Conservation (phyloP, 1,140 invertebrate genomes). For the Mylabris phalerata region DNA sequence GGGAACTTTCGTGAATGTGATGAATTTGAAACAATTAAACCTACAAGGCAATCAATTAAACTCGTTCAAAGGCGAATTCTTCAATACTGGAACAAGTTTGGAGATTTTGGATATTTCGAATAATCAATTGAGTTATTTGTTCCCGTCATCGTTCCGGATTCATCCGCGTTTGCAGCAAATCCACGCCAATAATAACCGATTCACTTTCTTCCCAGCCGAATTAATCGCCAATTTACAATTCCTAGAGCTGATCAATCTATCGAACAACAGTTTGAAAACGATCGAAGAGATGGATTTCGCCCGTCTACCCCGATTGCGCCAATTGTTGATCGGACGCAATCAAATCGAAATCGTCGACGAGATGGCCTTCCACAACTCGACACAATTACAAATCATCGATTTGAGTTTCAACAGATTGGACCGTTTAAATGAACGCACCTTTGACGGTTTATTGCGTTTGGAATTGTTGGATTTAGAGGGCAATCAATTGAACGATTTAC, state of each 20-base stretch:
- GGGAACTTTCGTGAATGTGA: slow-evolving; percentile 58
- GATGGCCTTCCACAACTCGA: slow-evolving; percentile 84
- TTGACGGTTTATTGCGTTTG: slow-evolving; percentile 72
- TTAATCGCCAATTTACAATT: slow-evolving; percentile 67
- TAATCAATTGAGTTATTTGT: slow-evolving; percentile 71
- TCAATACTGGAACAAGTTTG: slow-evolving; percentile 62
- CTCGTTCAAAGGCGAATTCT: slow-evolving; percentile 73
- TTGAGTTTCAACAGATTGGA: slow-evolving; percentile 66
- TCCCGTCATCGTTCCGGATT: slow-evolving; percentile 74
- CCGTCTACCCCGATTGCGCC: slow-evolving; percentile 62
- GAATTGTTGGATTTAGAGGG: slow-evolving; percentile 66
- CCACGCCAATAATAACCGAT: slow-evolving; percentile 63
- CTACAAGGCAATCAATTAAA: slow-evolving; percentile 64
- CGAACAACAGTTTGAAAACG: slow-evolving; percentile 64
- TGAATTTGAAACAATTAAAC: slow-evolving; percentile 60
- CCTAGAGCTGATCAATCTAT: slow-evolving; percentile 67
- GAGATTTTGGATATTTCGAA: slow-evolving; percentile 66
- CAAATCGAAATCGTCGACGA: slow-evolving; percentile 72
- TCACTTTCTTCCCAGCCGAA: slow-evolving; percentile 76
- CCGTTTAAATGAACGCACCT: slow-evolving; percentile 67
- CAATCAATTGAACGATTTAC: slow-evolving; percentile 67
- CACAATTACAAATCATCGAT: slow-evolving; percentile 75
- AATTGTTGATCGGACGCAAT: slow-evolving; percentile 64
- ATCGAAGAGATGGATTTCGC: slow-evolving; percentile 80
- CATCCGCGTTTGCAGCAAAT: slow-evolving; percentile 66